Conservation (phyloP, 2,797 vertebrate genomes). For the Gambusia yucatana region DNA sequence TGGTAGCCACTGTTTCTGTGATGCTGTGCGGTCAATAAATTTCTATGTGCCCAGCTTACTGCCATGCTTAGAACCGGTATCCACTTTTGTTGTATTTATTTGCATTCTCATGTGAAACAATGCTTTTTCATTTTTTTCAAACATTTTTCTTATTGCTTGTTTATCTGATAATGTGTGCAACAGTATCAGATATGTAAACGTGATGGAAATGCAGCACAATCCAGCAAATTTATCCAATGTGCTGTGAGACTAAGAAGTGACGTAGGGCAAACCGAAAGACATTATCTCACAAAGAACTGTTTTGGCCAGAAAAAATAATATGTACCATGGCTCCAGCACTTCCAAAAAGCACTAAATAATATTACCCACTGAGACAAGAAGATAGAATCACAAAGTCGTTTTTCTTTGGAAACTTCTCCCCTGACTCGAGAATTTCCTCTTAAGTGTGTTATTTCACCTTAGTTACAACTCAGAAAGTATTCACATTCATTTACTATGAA, state of each 20-base stretch:
- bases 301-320: not conserved
- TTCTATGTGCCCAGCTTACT: not conserved
- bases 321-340: not conserved
- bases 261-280: not conserved
- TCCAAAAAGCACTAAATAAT: not conserved
- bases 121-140: not conserved
- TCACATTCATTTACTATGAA: too few relatives aligned
- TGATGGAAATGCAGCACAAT: not conserved
- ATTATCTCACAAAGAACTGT: not conserved
- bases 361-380: not conserved
- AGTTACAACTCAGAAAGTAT: not conserved
- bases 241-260: not conserved
- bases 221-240: not conserved
- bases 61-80: not conserved
- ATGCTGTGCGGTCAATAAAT: not conserved
- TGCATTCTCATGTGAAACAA: not conserved
- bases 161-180: too few relatives aligned
- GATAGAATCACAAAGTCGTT: not conserved
- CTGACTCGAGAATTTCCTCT: not conserved
- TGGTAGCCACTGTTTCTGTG: not conserved
- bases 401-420: not conserved
- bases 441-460: not conserved
- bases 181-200: not conserved
- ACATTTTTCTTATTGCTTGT: not conserved
- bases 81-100: not conserved